Conservation (phyloP, 2,888 invertebrate genomes). For the Blomia tropicalis region DNA sequence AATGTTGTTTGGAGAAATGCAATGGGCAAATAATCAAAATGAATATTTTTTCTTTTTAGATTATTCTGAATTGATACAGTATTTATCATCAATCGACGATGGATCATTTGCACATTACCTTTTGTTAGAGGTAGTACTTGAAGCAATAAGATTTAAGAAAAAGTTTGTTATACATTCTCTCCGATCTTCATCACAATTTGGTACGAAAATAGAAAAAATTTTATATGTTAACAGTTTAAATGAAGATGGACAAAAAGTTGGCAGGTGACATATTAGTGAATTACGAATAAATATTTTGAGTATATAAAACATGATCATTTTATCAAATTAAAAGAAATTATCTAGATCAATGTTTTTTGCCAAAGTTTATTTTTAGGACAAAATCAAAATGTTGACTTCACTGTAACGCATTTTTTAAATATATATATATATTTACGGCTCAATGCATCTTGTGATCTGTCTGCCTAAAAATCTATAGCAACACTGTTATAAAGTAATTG, state of each 20-base stretch:
- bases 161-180: background rate
- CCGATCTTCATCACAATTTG: background rate
- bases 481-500: too few species aligned
- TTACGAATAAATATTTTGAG: too few species aligned
- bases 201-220: constrained; percentile 5
- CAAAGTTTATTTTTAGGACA: too few species aligned
- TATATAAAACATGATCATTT: too few species aligned
- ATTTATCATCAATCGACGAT: background rate
- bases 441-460: background rate
- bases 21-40: background rate
- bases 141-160: constrained; percentile 6
- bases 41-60: background rate
- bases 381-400: too few species aligned
- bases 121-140: background rate
- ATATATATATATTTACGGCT: too few species aligned
- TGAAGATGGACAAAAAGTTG: constrained; percentile 7
- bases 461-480: background rate
- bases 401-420: too few species aligned
- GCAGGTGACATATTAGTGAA: background rate
- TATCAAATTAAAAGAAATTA: too few species aligned
- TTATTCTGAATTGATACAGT: background rate
- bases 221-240: background rate
- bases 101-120: background rate
- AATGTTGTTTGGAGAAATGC: background rate
- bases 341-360: too few species aligned